phyloP scores from a whole-genome alignment of 2,797 vertebrate genomes.

The Tachyglossus aculeatus region DNA sequence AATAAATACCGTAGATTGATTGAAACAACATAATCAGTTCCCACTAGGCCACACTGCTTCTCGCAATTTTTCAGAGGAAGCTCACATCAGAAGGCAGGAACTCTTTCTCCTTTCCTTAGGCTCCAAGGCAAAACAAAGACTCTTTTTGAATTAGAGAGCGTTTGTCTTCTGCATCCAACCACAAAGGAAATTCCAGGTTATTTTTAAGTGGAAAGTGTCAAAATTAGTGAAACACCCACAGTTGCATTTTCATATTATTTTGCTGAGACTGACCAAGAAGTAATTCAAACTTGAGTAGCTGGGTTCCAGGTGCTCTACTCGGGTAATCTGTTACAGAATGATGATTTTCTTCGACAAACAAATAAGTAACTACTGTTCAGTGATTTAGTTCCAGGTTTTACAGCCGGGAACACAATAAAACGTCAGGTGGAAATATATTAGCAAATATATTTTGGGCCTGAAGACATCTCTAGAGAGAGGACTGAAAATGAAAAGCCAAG shows the following conservation, averaged over 20 bases:
- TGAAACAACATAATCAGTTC: too few relatives aligned
- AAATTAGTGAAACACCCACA: too few relatives aligned
- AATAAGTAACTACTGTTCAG: not conserved
- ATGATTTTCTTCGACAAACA: not conserved
- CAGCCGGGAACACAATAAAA: too few relatives aligned
- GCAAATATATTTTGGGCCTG: too few relatives aligned
- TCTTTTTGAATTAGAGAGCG: not conserved
- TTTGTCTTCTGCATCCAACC: constrained; percentile 8
- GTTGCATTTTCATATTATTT: not conserved
- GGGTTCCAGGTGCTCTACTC: not conserved
- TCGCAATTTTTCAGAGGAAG: too few relatives aligned
- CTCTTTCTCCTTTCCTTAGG: not conserved
- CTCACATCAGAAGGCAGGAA: constrained; percentile 14
- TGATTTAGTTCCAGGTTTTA: too few relatives aligned
- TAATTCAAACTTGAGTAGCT: not conserved
- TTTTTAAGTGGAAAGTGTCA: too few relatives aligned
- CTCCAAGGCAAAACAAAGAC: not conserved
- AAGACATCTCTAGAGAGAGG: too few relatives aligned
- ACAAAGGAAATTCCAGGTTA: not conserved
- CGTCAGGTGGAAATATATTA: too few relatives aligned
- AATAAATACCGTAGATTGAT: too few relatives aligned
- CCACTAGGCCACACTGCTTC: too few relatives aligned
- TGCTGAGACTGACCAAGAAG: not conserved
- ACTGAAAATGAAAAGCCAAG: too few relatives aligned
- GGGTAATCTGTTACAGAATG: not conserved